These are phyloP conservation scores for Magallana ariakensis DNA, from an alignment of 1,140 invertebrate genomes.

Conservation along the genomic window DNA sequence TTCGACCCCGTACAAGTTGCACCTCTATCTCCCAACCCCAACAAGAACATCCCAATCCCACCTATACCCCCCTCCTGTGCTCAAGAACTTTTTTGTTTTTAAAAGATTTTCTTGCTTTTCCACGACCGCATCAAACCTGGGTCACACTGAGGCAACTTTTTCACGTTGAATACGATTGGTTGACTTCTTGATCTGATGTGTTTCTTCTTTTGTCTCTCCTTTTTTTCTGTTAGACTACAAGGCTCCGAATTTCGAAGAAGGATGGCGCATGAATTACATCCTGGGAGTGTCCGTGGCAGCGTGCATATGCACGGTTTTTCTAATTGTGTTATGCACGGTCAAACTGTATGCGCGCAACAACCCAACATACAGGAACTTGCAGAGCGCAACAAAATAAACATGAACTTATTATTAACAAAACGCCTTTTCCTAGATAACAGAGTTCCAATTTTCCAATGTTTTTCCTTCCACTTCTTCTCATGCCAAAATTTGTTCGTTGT, in stretches of 20 bases:
- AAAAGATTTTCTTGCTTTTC: no score
- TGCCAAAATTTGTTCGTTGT: no score
- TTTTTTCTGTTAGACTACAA: conserved; percentile 32
- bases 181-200: not conserved
- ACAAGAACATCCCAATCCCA: no score
- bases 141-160: not conserved
- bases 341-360: conserved; percentile 18
- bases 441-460: no score
- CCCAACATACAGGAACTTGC: not conserved
- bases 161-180: not conserved
- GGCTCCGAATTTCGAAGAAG: conserved; percentile 2
- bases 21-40: no score
- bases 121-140: no score
- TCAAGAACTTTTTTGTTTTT: no score
- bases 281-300: not conserved
- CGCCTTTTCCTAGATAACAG: no score
- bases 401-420: no score
- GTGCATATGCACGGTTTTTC: not conserved
- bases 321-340: not conserved
- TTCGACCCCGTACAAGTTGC: no score
- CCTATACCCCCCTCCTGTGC: no score
- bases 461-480: no score
- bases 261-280: conserved; percentile 37
- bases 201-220: not conserved
- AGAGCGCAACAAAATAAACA: not conserved